phyloP scores from a whole-genome alignment of 2,888 invertebrate genomes.

The Stramonita haemastoma region DNA sequence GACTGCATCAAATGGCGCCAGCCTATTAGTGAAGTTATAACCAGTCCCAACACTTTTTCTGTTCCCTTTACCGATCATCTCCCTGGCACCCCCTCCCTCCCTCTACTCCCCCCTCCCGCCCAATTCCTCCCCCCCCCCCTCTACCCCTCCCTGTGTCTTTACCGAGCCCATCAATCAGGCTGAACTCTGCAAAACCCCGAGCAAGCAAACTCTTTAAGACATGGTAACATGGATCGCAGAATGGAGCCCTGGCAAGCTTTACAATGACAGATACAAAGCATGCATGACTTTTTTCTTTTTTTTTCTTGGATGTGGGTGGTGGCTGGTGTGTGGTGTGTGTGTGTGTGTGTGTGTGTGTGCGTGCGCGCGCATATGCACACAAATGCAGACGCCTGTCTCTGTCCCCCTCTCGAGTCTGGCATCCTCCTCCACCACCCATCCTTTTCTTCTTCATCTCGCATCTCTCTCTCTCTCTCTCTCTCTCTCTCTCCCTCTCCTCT shows the following conservation, averaged over 20 bases:
- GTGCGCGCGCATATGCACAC: not conserved
- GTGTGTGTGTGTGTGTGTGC: not conserved
- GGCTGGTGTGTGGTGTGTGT: not conserved
- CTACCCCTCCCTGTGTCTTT: not conserved
- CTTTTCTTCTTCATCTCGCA: not conserved
- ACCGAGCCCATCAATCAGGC: not conserved
- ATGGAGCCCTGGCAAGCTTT: not conserved
- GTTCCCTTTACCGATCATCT: not conserved
- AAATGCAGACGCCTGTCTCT: not conserved
- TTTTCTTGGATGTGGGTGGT: not conserved
- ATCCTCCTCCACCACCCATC: not conserved
- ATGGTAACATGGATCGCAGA: not conserved
- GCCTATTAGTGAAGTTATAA: too few species aligned
- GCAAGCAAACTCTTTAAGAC: not conserved
- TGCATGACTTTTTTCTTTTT: too few species aligned
- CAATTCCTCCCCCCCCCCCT: not conserved
- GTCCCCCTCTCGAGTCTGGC: not conserved
- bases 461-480: not conserved
- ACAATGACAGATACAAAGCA: not conserved
- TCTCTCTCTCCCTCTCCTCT: not conserved
- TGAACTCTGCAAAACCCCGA: slow-evolving; percentile 13
- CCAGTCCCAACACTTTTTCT: too few species aligned
- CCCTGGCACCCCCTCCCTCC: not conserved
- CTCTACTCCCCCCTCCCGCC: not conserved
- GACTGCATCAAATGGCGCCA: too few species aligned